phyloP scores from a whole-genome alignment of 2,797 vertebrate genomes.

The Iguana delicatissima region DNA sequence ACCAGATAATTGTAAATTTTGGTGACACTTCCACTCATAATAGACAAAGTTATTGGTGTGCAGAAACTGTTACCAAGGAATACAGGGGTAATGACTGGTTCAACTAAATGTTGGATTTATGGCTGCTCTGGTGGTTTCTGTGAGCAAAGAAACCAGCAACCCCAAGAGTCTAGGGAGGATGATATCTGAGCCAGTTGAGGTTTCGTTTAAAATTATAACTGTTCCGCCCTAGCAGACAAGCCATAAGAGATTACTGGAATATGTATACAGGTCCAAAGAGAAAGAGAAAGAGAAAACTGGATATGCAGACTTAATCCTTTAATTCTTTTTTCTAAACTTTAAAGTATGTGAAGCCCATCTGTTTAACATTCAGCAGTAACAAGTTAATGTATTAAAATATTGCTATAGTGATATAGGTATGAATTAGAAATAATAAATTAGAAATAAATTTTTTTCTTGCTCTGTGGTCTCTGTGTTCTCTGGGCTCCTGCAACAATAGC shows the following conservation, averaged over 20 bases:
- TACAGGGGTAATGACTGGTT: slow-evolving; percentile 28
- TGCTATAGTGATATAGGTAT: too few relatives aligned
- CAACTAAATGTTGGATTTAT: slow-evolving; percentile 38
- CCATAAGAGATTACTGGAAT: slow-evolving; percentile 9
- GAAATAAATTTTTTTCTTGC: too few relatives aligned
- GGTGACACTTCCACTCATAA: not conserved
- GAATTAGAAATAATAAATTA: too few relatives aligned
- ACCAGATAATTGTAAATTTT: not conserved
- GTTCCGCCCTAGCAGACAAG: not conserved
- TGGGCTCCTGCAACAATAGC: too few relatives aligned
- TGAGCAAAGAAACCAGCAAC: not conserved
- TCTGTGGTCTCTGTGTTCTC: too few relatives aligned
- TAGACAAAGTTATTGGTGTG: slow-evolving; percentile 10
- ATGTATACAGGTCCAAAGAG: slow-evolving; percentile 12
- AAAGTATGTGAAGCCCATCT: slow-evolving; percentile 7
- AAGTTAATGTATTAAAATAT: slow-evolving; percentile 14
- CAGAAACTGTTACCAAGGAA: slow-evolving; percentile 2
- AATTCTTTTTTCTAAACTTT: slow-evolving; percentile 22
- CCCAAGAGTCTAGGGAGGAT: not conserved
- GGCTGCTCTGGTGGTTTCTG: slow-evolving; percentile 34
- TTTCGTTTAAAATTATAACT: slow-evolving; percentile 42
- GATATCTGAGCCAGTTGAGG: slow-evolving; percentile 24
- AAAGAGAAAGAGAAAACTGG: slow-evolving; percentile 17
- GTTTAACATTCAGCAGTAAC: slow-evolving; percentile 13
- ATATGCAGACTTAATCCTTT: slow-evolving; percentile 10